phyloP scores from a whole-genome alignment of 2,888 invertebrate species.

The Dryobotodes eremita region DNA sequence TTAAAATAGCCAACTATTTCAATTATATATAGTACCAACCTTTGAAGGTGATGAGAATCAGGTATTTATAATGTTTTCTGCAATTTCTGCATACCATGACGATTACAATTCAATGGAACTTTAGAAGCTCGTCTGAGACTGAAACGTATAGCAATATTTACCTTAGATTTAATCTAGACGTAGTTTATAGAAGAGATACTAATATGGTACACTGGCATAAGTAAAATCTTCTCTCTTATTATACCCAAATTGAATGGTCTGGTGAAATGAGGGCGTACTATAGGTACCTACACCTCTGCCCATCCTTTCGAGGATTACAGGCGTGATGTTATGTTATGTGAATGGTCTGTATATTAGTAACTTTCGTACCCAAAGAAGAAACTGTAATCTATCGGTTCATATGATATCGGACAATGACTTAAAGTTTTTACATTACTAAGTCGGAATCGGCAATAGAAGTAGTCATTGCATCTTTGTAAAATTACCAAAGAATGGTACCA shows the following conservation, averaged over 20 bases:
- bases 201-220: neutral
- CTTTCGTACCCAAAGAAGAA: neutral
- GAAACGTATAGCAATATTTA: neutral
- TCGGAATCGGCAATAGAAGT: neutral
- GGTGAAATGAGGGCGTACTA: neutral
- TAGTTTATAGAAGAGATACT: neutral
- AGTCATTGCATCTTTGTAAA: neutral
- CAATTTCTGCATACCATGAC: slow-evolving; percentile 1
- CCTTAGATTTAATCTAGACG: neutral
- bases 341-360: neutral
- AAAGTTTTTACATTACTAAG: neutral
- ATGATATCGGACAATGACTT: neutral
- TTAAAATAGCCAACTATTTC: slow-evolving; percentile 35
- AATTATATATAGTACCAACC: slow-evolving; percentile 36
- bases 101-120: neutral
- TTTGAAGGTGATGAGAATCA: slow-evolving; percentile 39
- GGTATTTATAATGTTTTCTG: slow-evolving; percentile 17
- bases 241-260: neutral
- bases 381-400: neutral
- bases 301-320: neutral
- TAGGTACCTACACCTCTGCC: neutral
- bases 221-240: neutral
- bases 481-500: neutral
- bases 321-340: neutral
- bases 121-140: neutral